Percentiles rank a stretch among this genome's conserved stretches.
Conservation (phyloP, 2,113 vertebrate genomes). For the Albula goreensis region DNA sequence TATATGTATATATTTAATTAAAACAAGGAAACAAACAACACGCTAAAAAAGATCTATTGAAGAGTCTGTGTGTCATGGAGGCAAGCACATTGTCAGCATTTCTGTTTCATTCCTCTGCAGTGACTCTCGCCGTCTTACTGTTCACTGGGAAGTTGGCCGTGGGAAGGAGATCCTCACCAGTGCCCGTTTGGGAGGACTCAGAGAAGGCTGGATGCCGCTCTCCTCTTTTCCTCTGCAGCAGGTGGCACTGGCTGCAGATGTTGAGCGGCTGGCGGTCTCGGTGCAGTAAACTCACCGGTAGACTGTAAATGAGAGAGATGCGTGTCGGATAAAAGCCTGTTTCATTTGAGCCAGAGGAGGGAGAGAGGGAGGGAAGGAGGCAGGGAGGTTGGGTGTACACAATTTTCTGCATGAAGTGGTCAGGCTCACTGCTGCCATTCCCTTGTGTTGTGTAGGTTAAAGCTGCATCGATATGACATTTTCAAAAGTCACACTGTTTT, state of each 20-base stretch:
- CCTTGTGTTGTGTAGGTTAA: background rate
- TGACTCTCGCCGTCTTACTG: background rate
- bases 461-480: background rate
- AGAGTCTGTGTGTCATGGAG: background rate
- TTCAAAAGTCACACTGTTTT: no score
- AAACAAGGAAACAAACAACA: background rate
- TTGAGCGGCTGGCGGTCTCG: background rate
- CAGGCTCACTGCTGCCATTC: background rate
- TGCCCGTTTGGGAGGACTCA: constrained; percentile 30
- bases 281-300: background rate
- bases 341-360: background rate
- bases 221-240: constrained; percentile 22
- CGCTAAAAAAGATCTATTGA: background rate
- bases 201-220: constrained; percentile 28
- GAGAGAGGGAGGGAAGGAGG: background rate
- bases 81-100: background rate
- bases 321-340: background rate
- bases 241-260: constrained; percentile 18
- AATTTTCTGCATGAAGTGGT: constrained; percentile 34
- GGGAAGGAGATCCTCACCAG: background rate
- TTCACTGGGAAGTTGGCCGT: constrained; percentile 22
- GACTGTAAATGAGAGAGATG: constrained; percentile 26
- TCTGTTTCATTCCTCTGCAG: background rate
- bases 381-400: background rate
- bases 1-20: constrained; percentile 3